phyloP scores from a whole-genome alignment of 2,113 vertebrate species.

The Theristicus caerulescens region DNA sequence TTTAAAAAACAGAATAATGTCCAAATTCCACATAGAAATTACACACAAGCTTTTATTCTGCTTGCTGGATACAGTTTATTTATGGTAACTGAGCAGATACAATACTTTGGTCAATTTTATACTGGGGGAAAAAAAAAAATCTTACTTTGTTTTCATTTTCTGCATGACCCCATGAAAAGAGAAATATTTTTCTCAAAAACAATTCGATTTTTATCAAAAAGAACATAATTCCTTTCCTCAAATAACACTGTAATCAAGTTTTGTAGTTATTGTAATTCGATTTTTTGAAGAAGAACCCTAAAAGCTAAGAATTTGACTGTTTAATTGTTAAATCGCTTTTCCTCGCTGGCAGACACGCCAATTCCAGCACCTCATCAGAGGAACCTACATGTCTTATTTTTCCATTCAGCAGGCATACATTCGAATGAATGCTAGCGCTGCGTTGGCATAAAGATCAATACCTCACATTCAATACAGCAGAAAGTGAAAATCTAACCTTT shows the following conservation, averaged over 20 bases:
- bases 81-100: not conserved
- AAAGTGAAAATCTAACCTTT: too few species aligned
- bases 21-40: not conserved
- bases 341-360: constrained; percentile 8
- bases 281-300: constrained; percentile 26
- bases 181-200: not conserved
- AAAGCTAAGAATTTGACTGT: not conserved
- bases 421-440: not conserved
- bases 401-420: not conserved
- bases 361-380: not conserved
- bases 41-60: not conserved
- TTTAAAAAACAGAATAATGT: not conserved
- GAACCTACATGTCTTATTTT: not conserved
- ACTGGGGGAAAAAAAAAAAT: not conserved
- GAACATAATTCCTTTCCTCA: not conserved
- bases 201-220: not conserved
- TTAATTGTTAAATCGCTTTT: constrained; percentile 12
- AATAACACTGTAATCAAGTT: constrained; percentile 16
- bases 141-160: not conserved
- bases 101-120: not conserved
- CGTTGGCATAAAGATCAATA: not conserved
- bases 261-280: not conserved
- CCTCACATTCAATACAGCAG: not conserved
- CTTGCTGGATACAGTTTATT: not conserved
- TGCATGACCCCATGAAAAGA: not conserved